A percentile compares a stretch with the other conserved stretches of the same genome.
Evolutionary conservation across 2,113 vertebrate genomes (phyloP).

Genomic region (Apodemus speciosus): DNA sequence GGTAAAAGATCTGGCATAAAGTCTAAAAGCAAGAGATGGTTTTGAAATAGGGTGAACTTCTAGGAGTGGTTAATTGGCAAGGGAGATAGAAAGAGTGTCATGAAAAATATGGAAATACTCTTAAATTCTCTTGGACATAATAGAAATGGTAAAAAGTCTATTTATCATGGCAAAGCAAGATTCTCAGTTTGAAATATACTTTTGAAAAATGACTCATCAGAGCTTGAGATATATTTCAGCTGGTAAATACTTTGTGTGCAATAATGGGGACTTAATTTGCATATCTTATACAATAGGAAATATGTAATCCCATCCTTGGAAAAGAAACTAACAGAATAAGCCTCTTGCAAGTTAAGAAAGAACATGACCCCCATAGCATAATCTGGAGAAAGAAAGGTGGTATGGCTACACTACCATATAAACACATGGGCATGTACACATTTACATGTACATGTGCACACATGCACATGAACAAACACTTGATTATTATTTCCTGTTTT

Average conservation of each 20-base stretch:
- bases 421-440: background rate
- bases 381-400: too few species aligned
- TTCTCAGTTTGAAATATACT: background rate
- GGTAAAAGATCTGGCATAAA: background rate
- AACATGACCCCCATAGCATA: too few species aligned
- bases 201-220: background rate
- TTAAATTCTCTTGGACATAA: background rate
- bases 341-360: background rate
- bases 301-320: background rate
- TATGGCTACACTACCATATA: background rate
- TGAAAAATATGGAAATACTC: background rate
- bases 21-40: background rate
- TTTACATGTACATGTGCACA: accelerated
- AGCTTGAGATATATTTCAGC: background rate
- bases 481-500: too few species aligned
- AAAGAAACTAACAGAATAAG: background rate
- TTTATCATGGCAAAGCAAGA: background rate
- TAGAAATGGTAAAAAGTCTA: background rate
- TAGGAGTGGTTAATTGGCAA: accelerated
- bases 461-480: accelerated
- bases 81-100: background rate
- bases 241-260: background rate
- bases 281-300: background rate
- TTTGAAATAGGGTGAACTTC: background rate
- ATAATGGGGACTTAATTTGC: background rate